Base-by-base conservation (phyloP, 1,140 invertebrate genomes). In the Ceratosolen solmsi region DNA sequence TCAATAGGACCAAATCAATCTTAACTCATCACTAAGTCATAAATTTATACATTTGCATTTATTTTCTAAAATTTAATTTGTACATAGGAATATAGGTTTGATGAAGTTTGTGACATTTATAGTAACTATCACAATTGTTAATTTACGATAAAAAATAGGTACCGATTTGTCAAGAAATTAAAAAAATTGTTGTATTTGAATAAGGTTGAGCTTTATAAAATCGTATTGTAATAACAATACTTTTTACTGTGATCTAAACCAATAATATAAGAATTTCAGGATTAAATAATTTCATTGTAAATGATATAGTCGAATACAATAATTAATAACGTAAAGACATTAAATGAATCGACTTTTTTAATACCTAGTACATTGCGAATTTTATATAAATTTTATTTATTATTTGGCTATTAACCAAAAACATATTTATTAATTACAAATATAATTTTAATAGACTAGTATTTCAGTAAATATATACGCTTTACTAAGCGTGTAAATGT, bases 171-270 rank as follows among this genome's bases (percentile, higher is more conserved):
- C 27, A 30, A 73, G 20, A 17, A 13, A 81, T 73, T 22, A 82
- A 76, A 83, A 71, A 79, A 68, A 72, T 84, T 72, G 83, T 84
- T 85, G 84, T 65, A 80, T 84, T 84, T 85, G 84, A 83, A 20
- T 33, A 82, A 38, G 51, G 27, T 82, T 41, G 74, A 77, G 68
- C 68, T 78, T 82, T 74, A 83, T 68, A 72, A 63, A 78, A 85
- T 85, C 71, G 68, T 78, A 85, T 85, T 76, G 80, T 79, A 85
- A 80, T 65, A 82, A 83, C 80, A 82, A 80, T 80, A 79, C 58
- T 82, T 83, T 58, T 82, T 79, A 86, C 86, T 88, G 86, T 88
- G 86, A 88, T 88, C 82, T 83, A 80, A 88, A 84, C 83, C 85
- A 86, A 84, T 63, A 83, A 84, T 85, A 83, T 33, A 74, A 77